These are phyloP conservation scores for Megalopta genalis DNA, from an alignment of 1,140 invertebrate species.

Conservation along the genomic window DNA sequence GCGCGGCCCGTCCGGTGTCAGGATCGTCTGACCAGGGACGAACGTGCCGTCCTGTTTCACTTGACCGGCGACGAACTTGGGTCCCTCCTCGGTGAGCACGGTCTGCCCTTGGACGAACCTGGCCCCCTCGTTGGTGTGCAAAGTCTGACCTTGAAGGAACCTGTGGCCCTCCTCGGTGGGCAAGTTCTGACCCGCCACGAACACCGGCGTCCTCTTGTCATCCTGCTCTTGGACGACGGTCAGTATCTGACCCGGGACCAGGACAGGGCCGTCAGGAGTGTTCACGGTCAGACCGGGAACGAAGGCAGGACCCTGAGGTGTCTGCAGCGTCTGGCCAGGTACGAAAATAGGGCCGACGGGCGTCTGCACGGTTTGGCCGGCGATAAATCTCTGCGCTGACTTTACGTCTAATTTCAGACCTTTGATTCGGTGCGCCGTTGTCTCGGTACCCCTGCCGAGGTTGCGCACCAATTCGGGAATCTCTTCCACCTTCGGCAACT, in stretches of 20 bases:
- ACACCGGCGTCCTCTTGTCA: constrained; percentile 73
- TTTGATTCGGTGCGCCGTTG: constrained; percentile 82
- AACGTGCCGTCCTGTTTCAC: constrained; percentile 80
- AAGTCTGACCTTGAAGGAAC: constrained; percentile 80
- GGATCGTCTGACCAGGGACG: constrained; percentile 86
- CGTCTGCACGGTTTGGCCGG: constrained; percentile 86
- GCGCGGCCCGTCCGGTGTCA: constrained; percentile 80
- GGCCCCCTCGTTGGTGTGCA: constrained; percentile 77
- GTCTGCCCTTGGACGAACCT: constrained; percentile 85
- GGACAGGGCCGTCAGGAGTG: constrained; percentile 83
- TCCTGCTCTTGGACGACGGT: constrained; percentile 67
- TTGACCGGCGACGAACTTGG: constrained; percentile 86
- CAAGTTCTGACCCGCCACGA: constrained; percentile 80
- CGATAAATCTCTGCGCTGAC: constrained; percentile 83
- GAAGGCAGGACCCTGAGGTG: constrained; percentile 84
- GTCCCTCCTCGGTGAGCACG: constrained; percentile 83
- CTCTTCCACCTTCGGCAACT: constrained; percentile 83
- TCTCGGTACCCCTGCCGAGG: constrained; percentile 82
- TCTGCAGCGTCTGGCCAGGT: constrained; percentile 87
- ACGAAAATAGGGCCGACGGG: constrained; percentile 85
- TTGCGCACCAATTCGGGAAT: constrained; percentile 84
- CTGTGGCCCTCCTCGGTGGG: constrained; percentile 67
- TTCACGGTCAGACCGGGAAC: constrained; percentile 87
- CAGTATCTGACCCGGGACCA: constrained; percentile 86
- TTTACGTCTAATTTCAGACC: constrained; percentile 84